A percentile compares a stretch with the other conserved stretches of the same genome.
These are phyloP conservation scores for Peucedramus taeniatus DNA, from an alignment of 2,113 vertebrate species.

Conservation along the genomic window DNA sequence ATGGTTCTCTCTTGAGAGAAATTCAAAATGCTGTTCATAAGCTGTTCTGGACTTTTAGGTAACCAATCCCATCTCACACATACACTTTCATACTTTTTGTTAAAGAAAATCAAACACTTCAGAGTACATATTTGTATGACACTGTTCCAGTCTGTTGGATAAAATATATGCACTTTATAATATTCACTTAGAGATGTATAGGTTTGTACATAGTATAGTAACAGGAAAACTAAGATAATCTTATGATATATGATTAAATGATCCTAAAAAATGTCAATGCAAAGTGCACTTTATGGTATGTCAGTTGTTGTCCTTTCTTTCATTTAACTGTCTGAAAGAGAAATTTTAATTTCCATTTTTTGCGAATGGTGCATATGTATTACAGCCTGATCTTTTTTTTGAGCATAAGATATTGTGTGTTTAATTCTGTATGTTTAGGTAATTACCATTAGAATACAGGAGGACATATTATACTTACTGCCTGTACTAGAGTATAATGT, in stretches of 20 bases:
- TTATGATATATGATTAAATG: background rate
- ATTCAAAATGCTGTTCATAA: constrained; percentile 15
- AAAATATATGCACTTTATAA: background rate
- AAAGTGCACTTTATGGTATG: background rate
- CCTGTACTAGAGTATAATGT: background rate
- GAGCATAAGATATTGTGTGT: background rate
- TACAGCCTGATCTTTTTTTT: background rate
- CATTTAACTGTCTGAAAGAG: background rate
- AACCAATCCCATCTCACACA: constrained; percentile 18
- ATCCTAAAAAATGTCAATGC: background rate
- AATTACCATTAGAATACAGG: background rate
- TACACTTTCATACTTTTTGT: background rate
- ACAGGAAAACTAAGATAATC: background rate
- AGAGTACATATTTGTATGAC: background rate
- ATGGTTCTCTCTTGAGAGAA: background rate
- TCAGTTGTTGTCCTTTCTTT: background rate
- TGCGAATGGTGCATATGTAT: background rate
- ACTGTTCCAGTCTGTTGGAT: background rate
- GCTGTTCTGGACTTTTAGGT: constrained; percentile 9
- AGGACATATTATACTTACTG: background rate
- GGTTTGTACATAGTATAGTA: background rate
- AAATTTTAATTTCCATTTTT: background rate
- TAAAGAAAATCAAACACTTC: background rate
- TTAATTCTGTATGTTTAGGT: constrained; percentile 52
- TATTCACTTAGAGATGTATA: background rate